A percentile compares a stretch with the other conserved stretches of the same genome.
These are phyloP conservation scores for Nerophis ophidion DNA, from an alignment of 2,113 vertebrate species.

Conservation along the genomic window DNA sequence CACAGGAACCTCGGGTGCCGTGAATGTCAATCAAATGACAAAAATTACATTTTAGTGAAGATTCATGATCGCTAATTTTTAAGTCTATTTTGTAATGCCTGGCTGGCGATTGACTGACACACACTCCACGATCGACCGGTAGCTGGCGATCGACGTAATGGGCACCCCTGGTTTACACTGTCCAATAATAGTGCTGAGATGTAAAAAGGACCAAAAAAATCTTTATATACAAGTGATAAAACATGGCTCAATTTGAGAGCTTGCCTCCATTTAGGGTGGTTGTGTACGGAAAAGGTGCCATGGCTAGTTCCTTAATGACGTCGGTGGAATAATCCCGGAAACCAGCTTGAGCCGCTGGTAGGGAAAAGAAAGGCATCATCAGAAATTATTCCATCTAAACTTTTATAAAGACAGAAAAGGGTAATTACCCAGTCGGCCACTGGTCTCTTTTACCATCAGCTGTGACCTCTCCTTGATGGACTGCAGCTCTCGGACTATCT, in stretches of 20 bases:
- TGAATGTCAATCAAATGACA: no score
- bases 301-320: slow-evolving; percentile 53
- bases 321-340: slow-evolving; percentile 61
- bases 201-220: background rate
- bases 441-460: slow-evolving; percentile 66
- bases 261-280: slow-evolving; percentile 20
- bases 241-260: background rate
- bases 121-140: no score
- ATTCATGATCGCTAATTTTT: no score
- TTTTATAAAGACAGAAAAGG: background rate
- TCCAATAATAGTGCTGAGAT: background rate
- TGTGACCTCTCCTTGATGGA: slow-evolving; percentile 63
- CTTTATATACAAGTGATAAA: slow-evolving; percentile 2
- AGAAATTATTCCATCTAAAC: no score
- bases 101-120: no score
- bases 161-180: background rate
- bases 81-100: no score
- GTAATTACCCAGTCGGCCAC: slow-evolving; percentile 62
- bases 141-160: no score
- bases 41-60: no score
- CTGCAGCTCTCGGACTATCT: slow-evolving; percentile 59
- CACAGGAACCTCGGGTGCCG: no score
- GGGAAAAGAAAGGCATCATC: slow-evolving; percentile 8
- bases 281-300: slow-evolving; percentile 32
- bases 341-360: slow-evolving; percentile 58